These are phyloP conservation scores for Gymnoscopelus microlampas DNA, from an alignment of 2,797 vertebrate species.

Conservation along the genomic window DNA sequence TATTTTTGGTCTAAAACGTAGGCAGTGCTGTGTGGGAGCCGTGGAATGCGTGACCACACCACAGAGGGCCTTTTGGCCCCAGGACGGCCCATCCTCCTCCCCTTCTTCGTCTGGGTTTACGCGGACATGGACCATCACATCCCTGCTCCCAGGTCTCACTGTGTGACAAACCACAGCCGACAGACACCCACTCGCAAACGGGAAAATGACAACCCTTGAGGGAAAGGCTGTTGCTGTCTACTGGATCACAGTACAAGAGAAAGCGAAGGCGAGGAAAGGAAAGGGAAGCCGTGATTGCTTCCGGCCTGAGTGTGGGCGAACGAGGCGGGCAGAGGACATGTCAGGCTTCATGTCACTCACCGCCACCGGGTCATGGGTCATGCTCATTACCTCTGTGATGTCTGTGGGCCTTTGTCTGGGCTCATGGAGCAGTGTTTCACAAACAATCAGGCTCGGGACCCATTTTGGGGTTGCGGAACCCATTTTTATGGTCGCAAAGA, in stretches of 20 bases:
- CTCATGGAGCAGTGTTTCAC: constrained; percentile 5
- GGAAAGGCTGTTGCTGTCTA: constrained; percentile 51
- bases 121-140: constrained; percentile 71
- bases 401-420: constrained; percentile 4
- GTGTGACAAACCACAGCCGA: constrained; percentile 79
- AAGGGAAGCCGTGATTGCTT: constrained; percentile 65
- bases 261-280: constrained; percentile 44
- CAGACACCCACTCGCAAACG: constrained; percentile 78
- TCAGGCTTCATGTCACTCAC: constrained; percentile 68
- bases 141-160: constrained; percentile 72
- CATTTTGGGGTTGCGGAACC: no score
- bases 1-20: constrained; percentile 80
- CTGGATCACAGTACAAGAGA: constrained; percentile 58
- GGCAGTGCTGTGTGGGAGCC: constrained; percentile 80
- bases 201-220: constrained; percentile 81
- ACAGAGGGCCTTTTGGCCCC: constrained; percentile 62
- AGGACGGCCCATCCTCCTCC: constrained; percentile 66
- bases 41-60: constrained; percentile 82
- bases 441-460: no score
- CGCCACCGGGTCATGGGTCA: constrained; percentile 36
- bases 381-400: constrained; percentile 34
- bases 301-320: constrained; percentile 75
- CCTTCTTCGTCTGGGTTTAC: constrained; percentile 71
- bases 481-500: no score
- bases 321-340: constrained; percentile 65